Evolutionary conservation across 2,113 vertebrate species (phyloP).

Genomic region (Alces alces): DNA sequence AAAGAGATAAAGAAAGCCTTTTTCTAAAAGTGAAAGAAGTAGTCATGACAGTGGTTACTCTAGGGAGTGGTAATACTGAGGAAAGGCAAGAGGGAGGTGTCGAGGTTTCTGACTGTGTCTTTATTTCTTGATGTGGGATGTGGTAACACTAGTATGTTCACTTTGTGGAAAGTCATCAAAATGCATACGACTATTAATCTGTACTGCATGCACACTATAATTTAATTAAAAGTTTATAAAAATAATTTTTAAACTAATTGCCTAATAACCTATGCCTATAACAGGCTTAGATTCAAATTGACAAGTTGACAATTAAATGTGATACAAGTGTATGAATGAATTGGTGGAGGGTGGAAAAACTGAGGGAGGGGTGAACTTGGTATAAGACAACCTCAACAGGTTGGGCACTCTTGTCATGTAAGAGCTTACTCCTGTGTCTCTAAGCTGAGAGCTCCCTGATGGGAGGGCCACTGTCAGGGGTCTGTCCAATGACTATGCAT

Average conservation of each 20-base stretch:
- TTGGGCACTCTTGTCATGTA: background rate
- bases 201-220: background rate
- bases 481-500: background rate
- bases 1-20: background rate
- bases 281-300: background rate
- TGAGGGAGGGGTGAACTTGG: background rate
- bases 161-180: background rate
- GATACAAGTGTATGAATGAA: background rate
- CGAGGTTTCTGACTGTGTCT: background rate
- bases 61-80: background rate
- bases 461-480: background rate
- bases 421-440: background rate
- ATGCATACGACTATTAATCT: background rate
- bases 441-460: background rate
- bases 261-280: background rate
- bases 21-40: background rate
- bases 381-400: background rate
- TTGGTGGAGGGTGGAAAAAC: background rate
- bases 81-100: background rate
- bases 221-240: background rate
- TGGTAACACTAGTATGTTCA: background rate
- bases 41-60: background rate
- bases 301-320: background rate
- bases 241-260: background rate
- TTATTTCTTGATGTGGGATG: background rate